Evolutionary conservation across 2,888 invertebrate species (phyloP), one percentile per base, ranked within the genome.

Genomic region (Eupithecia dodoneata): DNA sequence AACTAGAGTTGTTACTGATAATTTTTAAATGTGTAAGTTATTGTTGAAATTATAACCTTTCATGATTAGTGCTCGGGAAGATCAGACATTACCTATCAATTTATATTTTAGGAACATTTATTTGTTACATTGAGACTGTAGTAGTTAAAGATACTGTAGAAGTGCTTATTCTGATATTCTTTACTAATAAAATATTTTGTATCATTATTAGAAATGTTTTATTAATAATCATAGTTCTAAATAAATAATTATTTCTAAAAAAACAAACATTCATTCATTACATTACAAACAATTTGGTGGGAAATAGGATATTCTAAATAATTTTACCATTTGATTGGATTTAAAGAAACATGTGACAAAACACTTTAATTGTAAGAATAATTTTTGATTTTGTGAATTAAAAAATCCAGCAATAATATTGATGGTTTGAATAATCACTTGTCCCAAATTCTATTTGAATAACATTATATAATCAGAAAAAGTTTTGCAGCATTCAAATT

Each of bases 1-100:
- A 67, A 96, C 96, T 65, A 93, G 96, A 66, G 15, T 66, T 41
- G 66, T 66, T 18, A 5, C 42, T 42, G 66, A 66, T 66, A 41
- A 66, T 30, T 66, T 66, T 42, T 63, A 63, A 63, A 10, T 30
- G 10, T 6, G 2, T 6, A n/a, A 4, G 5, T 52, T 49, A 9
- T 59, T 59, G 2, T 18, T 55, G 4, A 1, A 65, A 65, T 65
- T 41, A 41, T 65, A 65, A 18, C 10, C 59, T 10, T n/a, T 59
- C 59, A 55, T 15, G n/a, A 15, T 52, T 52, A 15, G n/a, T 3
- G 59, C 18, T 10, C 10, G 18, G 7, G 3, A 18, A 59, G 59
- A 59, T 59, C 59, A 59, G 59, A 13, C 9, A n/a, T 52, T 52
- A 15, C 52, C 52, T 15, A 52, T 1, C 4, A 49, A 49, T 45